A percentile compares a stretch with the other conserved stretches of the same genome.
Evolutionary conservation across 2,797 vertebrate species (phyloP).

Genomic region (Crenichthys baileyi): DNA sequence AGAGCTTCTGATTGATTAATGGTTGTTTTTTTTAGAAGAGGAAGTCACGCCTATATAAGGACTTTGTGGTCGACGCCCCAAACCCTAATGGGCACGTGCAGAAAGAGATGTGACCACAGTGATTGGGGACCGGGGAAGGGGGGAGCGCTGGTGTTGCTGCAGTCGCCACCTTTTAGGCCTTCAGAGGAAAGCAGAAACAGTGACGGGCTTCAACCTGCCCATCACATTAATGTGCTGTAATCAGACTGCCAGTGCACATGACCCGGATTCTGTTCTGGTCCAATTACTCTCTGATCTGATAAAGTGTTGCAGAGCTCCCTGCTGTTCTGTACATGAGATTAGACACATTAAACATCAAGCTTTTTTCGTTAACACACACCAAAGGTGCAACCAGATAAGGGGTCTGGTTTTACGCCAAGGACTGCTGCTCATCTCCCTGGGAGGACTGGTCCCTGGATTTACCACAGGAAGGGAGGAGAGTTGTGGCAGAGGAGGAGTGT

Average conservation of each 20-base stretch:
- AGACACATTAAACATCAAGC: conserved; percentile 28
- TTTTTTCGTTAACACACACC: conserved; percentile 10
- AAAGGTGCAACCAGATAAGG: conserved; percentile 12
- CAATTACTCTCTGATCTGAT: conserved; percentile 64
- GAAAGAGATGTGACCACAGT: conserved; percentile 37
- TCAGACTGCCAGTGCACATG: conserved; percentile 24
- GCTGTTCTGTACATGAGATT: conserved; percentile 42
- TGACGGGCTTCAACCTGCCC: conserved; percentile 40
- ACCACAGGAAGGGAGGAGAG: conserved; percentile 34
- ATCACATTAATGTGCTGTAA: conserved; percentile 59
- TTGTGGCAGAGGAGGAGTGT: conserved; percentile 35
- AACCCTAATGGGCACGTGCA: conserved; percentile 67
- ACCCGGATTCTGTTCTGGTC: conserved; percentile 55
- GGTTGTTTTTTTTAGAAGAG: conserved; percentile 54
- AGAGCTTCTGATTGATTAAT: conserved; percentile 51
- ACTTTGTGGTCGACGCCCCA: conserved; percentile 47
- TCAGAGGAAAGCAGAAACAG: conserved; percentile 23
- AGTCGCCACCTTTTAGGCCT: conserved; percentile 25
- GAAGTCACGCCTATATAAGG: conserved; percentile 68
- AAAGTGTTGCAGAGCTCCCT: conserved; percentile 46
- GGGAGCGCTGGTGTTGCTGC: conserved; percentile 20
- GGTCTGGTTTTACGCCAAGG: conserved; percentile 39
- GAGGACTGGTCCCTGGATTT: conserved; percentile 37
- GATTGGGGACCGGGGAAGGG: neutral
- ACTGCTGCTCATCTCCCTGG: conserved; percentile 31